phyloP scores from a whole-genome alignment of 2,113 vertebrate genomes.

The Pterocles orientalis region DNA sequence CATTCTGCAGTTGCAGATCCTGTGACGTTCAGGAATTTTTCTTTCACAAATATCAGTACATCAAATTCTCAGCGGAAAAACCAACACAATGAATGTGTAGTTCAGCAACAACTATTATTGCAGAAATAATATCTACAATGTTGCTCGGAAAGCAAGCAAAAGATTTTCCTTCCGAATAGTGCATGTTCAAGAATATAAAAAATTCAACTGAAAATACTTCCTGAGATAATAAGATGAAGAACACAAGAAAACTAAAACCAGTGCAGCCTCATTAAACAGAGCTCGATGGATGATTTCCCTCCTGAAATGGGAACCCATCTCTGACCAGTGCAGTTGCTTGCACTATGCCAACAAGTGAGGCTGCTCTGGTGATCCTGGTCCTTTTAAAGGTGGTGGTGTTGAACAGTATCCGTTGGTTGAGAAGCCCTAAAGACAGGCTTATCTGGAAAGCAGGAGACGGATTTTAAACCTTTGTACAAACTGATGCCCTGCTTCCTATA shows the following conservation, averaged over 20 bases:
- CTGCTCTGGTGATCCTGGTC: not conserved
- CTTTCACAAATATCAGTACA: not conserved
- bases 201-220: not conserved
- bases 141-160: not conserved
- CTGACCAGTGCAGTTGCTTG: not conserved
- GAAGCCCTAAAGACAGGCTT: not conserved
- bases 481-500: not conserved
- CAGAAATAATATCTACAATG: not conserved
- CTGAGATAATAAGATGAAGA: not conserved
- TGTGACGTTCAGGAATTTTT: not conserved
- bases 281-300: not conserved
- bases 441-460: not conserved
- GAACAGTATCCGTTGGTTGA: not conserved
- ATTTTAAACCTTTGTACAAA: not conserved
- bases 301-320: not conserved
- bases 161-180: not conserved
- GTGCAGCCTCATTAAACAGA: not conserved
- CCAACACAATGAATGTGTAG: not conserved
- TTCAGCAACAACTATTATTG: not conserved
- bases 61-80: not conserved
- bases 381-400: not conserved
- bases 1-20: not conserved
- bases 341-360: no score
- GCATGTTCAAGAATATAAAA: not conserved
- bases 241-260: not conserved